Conservation (phyloP, 2,888 invertebrate genomes). For the Lutraria lutraria region DNA sequence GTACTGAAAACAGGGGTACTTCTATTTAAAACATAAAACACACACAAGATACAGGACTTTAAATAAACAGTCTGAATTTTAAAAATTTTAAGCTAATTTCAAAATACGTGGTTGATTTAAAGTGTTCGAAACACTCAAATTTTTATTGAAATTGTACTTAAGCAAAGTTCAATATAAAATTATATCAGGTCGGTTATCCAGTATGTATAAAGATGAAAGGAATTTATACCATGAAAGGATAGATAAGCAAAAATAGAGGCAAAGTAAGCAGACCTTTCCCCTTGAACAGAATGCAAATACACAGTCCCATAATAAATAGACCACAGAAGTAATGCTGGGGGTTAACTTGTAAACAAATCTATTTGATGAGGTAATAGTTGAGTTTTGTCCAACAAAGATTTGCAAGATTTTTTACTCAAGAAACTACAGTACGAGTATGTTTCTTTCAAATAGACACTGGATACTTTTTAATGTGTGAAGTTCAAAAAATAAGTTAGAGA, state of each 20-base stretch:
- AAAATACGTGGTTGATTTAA: slow-evolving; percentile 24
- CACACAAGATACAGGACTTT: background rate
- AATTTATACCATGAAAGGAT: background rate
- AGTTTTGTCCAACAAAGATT: background rate
- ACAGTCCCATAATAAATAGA: background rate
- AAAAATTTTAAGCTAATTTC: slow-evolving; percentile 32
- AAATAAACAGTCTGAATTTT: slow-evolving; percentile 4
- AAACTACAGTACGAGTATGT: too few species aligned
- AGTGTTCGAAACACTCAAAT: background rate
- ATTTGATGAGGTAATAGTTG: background rate
- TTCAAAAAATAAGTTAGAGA: too few species aligned
- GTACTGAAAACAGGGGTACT: background rate
- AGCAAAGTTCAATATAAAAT: background rate
- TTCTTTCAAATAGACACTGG: too few species aligned
- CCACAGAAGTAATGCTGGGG: background rate
- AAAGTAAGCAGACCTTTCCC: background rate
- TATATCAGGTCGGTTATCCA: background rate
- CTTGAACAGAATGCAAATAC: slow-evolving; percentile 4
- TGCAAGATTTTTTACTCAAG: too few species aligned
- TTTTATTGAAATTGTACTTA: slow-evolving; percentile 17
- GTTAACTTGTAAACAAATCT: background rate
- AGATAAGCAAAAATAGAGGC: slow-evolving; percentile 8
- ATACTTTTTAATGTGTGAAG: too few species aligned
- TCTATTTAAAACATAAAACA: background rate
- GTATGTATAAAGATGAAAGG: slow-evolving; percentile 15